phyloP scores from a whole-genome alignment of 1,140 invertebrate species.

The Oscheius sp. region DNA sequence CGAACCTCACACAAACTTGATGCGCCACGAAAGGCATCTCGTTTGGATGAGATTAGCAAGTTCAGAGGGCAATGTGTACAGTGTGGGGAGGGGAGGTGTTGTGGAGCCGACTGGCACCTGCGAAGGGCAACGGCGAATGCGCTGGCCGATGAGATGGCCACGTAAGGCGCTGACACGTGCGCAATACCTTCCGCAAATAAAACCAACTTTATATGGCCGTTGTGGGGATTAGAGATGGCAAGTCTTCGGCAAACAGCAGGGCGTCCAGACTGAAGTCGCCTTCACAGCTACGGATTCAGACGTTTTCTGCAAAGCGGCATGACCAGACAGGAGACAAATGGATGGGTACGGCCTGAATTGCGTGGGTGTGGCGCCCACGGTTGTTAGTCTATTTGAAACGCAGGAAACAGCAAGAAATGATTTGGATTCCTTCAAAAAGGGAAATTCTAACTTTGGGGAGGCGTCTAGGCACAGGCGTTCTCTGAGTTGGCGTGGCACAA shows the following conservation, averaged over 20 bases:
- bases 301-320: too few relatives aligned
- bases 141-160: background rate
- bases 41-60: slow-evolving; percentile 10
- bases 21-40: background rate
- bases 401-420: too few relatives aligned
- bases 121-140: background rate
- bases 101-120: background rate
- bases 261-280: too few relatives aligned
- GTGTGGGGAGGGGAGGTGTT: background rate
- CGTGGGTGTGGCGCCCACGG: too few relatives aligned
- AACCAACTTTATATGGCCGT: slow-evolving; percentile 13
- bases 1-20: slow-evolving; percentile 6
- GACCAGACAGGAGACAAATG: too few relatives aligned
- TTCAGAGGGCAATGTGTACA: background rate
- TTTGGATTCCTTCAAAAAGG: too few relatives aligned
- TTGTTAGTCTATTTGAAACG: too few relatives aligned
- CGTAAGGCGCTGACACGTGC: slow-evolving; percentile 12
- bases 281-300: too few relatives aligned
- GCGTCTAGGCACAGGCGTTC: too few relatives aligned
- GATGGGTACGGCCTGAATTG: too few relatives aligned
- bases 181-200: slow-evolving; percentile 12
- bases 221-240: background rate
- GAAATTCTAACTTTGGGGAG: too few relatives aligned
- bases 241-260: background rate
- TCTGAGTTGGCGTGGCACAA: too few relatives aligned